Evolutionary conservation across 2,888 invertebrate species (phyloP).

Genomic region (Apoderus coryli): DNA sequence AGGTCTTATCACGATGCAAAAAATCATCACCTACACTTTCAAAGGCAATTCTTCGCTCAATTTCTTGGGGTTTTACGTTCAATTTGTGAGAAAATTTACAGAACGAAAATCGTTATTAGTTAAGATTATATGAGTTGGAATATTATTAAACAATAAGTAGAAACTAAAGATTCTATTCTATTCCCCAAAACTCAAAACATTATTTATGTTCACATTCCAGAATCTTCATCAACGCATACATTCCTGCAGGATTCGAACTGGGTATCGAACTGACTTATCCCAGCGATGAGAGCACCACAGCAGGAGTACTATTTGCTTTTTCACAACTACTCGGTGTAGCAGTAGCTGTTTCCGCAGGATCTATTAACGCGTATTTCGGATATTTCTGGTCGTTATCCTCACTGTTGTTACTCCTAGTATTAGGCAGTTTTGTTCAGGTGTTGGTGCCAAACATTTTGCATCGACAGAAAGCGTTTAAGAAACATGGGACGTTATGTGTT

Average conservation of each 20-base stretch:
- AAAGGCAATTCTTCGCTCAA: too few relatives aligned
- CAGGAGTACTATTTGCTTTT: conserved; percentile 17
- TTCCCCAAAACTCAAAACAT: too few relatives aligned
- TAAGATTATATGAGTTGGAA: too few relatives aligned
- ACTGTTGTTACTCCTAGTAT: conserved; percentile 12
- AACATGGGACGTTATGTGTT: too few relatives aligned
- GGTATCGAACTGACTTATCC: conserved; percentile 21
- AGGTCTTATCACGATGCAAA: too few relatives aligned
- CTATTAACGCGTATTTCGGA: conserved; percentile 14
- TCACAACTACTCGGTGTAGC: conserved; percentile 17
- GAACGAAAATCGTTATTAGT: too few relatives aligned
- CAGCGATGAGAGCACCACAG: conserved; percentile 17
- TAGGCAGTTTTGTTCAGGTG: conserved; percentile 16
- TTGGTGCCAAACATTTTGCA: conserved; percentile 15
- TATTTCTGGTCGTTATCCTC: conserved; percentile 14
- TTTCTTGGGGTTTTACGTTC: too few relatives aligned
- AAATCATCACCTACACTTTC: too few relatives aligned
- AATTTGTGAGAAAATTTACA: too few relatives aligned
- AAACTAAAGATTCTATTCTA: too few relatives aligned
- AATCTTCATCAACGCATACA: conserved; percentile 18
- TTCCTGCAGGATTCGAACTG: conserved; percentile 20
- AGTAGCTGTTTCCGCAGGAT: conserved; percentile 12
- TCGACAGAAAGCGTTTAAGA: conserved; percentile 16
- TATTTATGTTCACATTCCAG: conserved; percentile 12
- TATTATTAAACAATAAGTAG: too few relatives aligned